Conservation (phyloP, 2,888 invertebrate species). For the Mesoligia furuncula region DNA sequence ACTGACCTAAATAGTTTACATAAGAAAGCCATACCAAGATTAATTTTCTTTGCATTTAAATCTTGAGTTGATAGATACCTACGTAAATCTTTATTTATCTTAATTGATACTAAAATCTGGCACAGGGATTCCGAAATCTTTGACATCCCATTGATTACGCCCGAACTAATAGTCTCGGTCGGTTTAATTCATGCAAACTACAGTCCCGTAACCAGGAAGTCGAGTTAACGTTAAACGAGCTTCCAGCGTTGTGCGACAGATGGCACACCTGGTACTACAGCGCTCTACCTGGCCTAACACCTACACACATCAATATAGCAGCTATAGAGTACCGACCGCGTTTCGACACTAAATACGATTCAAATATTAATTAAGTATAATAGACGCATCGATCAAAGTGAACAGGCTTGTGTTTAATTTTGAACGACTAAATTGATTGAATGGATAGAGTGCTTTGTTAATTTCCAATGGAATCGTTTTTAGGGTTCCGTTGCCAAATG, state of each 20-base stretch:
- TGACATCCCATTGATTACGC: slow-evolving; percentile 41
- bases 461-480: background rate
- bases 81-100: background rate
- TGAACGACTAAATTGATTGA: slow-evolving; percentile 17
- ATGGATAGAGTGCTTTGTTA: background rate
- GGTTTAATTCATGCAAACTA: slow-evolving; percentile 54
- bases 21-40: background rate
- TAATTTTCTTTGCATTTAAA: background rate
- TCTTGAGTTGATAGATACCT: background rate
- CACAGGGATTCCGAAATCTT: slow-evolving; percentile 14
- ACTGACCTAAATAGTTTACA: slow-evolving; percentile 6
- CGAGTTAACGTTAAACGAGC: slow-evolving; percentile 67
- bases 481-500: too few species aligned
- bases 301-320: background rate
- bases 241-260: slow-evolving; percentile 76
- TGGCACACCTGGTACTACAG: slow-evolving; percentile 74
- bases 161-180: slow-evolving; percentile 49
- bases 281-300: slow-evolving; percentile 12
- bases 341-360: slow-evolving; percentile 13
- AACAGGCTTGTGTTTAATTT: slow-evolving; percentile 6
- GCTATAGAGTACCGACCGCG: background rate
- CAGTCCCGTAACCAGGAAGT: slow-evolving; percentile 55
- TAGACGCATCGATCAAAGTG: slow-evolving; percentile 28
- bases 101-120: background rate
- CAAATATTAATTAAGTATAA: slow-evolving; percentile 7